Base-by-base conservation (phyloP, 2,888 invertebrate species). In the Serrognathus titanus region DNA sequence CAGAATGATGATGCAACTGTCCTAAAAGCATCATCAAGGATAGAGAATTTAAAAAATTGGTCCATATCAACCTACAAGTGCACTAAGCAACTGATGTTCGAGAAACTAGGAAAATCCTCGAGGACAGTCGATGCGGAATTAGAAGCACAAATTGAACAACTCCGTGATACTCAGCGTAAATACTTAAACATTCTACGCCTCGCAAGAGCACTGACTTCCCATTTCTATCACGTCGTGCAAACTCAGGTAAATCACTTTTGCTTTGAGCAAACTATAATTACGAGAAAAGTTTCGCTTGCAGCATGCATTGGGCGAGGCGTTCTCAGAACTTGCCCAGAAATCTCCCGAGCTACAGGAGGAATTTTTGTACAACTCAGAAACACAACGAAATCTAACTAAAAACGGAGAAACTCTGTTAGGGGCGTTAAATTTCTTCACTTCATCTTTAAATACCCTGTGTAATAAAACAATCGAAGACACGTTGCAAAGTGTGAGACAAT, bases 391-490 rank as follows among this genome's bases (percentile, higher is more conserved):
- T 69, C 81, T 98, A 59, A 89, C 89, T 24, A 92, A 94, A 78
- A 97, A 97, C 78, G 97, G 97, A 6, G 97, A 97, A 78, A 87
- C 92, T 54, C 81, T 98, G 64, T 79, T 97, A 69, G 92, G 91
- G 60, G 97, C 97, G 63, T 84, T 98, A 69, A 94, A 95, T 77
- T 97, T 96, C 82, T 99, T 99, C 81, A 93, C 93, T 71, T 95
- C 93, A 49, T 92, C 96, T 31, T 90, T 99, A 52, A 91, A 93
- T 79, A 99, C 98, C 12, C 83, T 99, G 69, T 94, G 96, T 79
- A 91, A 96, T 80, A 97, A 97, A 81, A 98, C 97, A 43, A 98
- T 99, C 77, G 97, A 97, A 76, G 98, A 99, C 78, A 97, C 91
- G 2, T 78, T 92, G 64, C 80, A 87, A 59, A 92, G 91, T 53